A percentile compares a stretch with the other conserved stretches of the same genome.
These are phyloP conservation scores for Brachionus manjavacas DNA, from an alignment of 1,140 invertebrate species.

Conservation along the genomic window DNA sequence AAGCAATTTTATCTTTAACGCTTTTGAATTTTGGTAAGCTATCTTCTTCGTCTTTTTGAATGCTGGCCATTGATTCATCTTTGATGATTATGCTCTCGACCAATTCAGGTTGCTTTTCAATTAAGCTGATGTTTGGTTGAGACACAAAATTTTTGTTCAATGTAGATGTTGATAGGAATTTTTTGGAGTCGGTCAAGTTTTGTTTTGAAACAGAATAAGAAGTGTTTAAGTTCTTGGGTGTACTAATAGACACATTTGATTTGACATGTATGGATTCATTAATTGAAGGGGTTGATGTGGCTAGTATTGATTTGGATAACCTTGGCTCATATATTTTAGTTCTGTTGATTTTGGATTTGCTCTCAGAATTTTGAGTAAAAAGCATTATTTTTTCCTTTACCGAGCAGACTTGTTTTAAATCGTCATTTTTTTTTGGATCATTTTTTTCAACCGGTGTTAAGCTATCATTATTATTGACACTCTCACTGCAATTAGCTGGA, in stretches of 20 bases:
- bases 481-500: not conserved
- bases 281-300: not conserved
- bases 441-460: not conserved
- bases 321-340: slow-evolving; percentile 2
- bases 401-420: not conserved
- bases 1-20: slow-evolving; percentile 13
- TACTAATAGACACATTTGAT: not conserved
- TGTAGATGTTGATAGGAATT: not conserved
- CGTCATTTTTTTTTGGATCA: not conserved
- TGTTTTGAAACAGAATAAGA: not conserved
- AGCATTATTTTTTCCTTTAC: slow-evolving; percentile 30
- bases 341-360: not conserved
- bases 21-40: slow-evolving; percentile 9
- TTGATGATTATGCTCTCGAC: not conserved
- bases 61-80: not conserved
- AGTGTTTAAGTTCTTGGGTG: not conserved
- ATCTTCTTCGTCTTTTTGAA: not conserved
- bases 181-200: not conserved
- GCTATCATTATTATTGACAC: not conserved
- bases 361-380: slow-evolving; percentile 6
- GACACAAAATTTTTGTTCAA: slow-evolving; percentile 19
- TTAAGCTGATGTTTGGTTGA: not conserved
- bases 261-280: not conserved
- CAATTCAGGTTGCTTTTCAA: not conserved
- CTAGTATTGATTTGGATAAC: slow-evolving; percentile 5